Conservation (phyloP, 92 coral and sea anemone species). For the Paramuricea clavata region DNA sequence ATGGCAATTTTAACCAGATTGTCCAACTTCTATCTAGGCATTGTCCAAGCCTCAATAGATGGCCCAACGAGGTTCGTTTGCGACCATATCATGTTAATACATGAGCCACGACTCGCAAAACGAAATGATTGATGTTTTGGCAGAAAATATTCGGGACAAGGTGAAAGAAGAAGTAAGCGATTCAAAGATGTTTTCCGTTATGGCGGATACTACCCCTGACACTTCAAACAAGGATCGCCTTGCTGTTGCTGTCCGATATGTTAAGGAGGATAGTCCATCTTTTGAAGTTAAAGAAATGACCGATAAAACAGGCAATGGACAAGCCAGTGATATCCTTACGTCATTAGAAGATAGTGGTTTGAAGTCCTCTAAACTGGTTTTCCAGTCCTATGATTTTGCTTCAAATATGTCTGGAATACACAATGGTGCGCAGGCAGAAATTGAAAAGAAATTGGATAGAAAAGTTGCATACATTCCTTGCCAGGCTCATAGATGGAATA, state of each 20-base stretch:
- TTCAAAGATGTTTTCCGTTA: constrained; percentile 10
- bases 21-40: not conserved
- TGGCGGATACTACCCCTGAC: constrained; percentile 2
- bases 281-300: not conserved
- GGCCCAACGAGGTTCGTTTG: not conserved
- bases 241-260: constrained; percentile 31
- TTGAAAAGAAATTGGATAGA: not conserved
- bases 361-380: not conserved
- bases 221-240: constrained; percentile 3
- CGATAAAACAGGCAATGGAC: constrained; percentile 15
- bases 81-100: not conserved
- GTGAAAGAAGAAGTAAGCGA: not conserved
- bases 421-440: constrained; percentile 10
- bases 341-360: constrained; percentile 19
- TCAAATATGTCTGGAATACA: constrained; percentile 6
- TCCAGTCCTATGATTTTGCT: constrained; percentile 16
- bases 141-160: not conserved
- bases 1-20: constrained; percentile 9
- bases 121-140: constrained; percentile 24
- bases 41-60: not conserved
- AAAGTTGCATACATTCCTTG: constrained; percentile 9
- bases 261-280: not conserved
- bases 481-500: not conserved
- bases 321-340: constrained; percentile 8
- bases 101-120: constrained; percentile 1